Evolutionary conservation across 2,113 vertebrate species (phyloP).

Genomic region (Brachypodius melanocephalos): DNA sequence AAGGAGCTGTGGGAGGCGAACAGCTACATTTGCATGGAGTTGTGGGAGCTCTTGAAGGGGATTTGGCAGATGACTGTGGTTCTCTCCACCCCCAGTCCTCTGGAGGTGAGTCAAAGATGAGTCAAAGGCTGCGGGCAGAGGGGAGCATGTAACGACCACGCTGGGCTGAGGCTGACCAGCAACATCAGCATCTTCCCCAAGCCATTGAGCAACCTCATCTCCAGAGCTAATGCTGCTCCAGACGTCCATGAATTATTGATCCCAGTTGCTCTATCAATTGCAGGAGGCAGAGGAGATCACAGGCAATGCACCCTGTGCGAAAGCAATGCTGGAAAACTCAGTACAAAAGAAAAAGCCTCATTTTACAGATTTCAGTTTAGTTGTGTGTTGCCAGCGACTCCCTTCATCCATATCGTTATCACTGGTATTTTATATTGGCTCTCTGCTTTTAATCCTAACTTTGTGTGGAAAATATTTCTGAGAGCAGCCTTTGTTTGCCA

Average conservation of each 20-base stretch:
- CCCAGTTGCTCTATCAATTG: not conserved
- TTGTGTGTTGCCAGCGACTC: not conserved
- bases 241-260: not conserved
- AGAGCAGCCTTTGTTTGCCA: conserved; percentile 10
- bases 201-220: not conserved
- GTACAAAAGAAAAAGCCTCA: not conserved
- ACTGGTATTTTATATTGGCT: not conserved
- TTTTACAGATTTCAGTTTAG: not conserved
- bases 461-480: not conserved
- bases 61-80: not conserved
- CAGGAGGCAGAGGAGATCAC: not conserved
- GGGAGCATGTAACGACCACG: not conserved
- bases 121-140: not conserved
- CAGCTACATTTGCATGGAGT: rapidly evolving
- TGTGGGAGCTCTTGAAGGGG: not conserved
- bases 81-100: not conserved
- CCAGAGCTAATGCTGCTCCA: not conserved
- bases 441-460: not conserved
- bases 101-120: not conserved
- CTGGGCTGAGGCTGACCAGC: not conserved
- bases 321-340: not conserved
- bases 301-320: not conserved
- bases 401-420: not conserved
- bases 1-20: not conserved
- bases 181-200: not conserved